Percentiles rank a stretch among this genome's conserved stretches.
phyloP scores from a whole-genome alignment of 2,888 invertebrate species.

The Pinctada fucata region DNA sequence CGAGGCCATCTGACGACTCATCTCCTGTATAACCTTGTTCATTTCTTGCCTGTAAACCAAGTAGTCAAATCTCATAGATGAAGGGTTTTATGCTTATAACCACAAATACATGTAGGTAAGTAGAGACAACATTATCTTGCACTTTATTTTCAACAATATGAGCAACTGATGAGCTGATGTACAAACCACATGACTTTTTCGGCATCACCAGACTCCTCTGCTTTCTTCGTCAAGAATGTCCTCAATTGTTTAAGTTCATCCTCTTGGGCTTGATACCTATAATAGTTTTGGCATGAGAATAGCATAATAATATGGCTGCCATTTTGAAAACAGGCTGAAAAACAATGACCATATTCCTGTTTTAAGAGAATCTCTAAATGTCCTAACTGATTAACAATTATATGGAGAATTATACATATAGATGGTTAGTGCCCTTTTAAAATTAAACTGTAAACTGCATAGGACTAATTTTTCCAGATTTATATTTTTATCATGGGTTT shows the following conservation, averaged over 20 bases:
- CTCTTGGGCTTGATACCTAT: conserved; percentile 65
- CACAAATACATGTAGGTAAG: background rate
- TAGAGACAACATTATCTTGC: background rate
- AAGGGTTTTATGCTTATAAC: background rate
- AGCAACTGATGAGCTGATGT: background rate
- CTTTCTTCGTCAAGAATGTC: conserved; percentile 62
- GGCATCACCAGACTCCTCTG: conserved; percentile 62
- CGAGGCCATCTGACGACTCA: conserved; percentile 64
- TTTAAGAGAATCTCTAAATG: too few species aligned
- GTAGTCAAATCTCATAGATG: background rate
- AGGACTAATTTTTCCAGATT: too few species aligned
- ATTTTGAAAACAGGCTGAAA: background rate
- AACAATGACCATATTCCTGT: too few species aligned
- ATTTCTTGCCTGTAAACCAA: conserved; percentile 63
- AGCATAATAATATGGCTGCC: background rate
- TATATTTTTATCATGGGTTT: too few species aligned
- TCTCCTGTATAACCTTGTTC: conserved; percentile 67
- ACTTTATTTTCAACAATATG: background rate
- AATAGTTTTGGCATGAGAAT: background rate
- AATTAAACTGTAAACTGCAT: too few species aligned
- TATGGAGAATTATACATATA: too few species aligned
- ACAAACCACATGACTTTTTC: conserved; percentile 66
- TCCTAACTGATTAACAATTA: too few species aligned
- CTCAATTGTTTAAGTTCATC: conserved; percentile 63
- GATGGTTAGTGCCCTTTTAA: too few species aligned